Conservation (phyloP, 1,140 invertebrate species). For the Ceratoteleas bidentatus region DNA sequence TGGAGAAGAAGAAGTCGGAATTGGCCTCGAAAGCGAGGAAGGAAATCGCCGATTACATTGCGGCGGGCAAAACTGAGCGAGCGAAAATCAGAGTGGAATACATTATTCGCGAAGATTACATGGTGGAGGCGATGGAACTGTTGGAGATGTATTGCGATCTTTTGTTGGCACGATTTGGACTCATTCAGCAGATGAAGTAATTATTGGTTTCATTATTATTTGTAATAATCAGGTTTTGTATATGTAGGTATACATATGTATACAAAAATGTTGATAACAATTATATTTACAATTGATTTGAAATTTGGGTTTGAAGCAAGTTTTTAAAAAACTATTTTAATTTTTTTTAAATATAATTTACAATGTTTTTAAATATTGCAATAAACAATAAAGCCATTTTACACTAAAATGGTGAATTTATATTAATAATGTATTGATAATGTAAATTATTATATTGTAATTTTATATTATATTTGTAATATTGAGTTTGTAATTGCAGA, state of each 20-base stretch:
- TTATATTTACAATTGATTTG: no score
- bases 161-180: conserved; percentile 97
- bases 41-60: conserved; percentile 98
- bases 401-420: no score
- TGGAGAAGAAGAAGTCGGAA: conserved; percentile 99
- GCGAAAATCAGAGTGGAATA: conserved; percentile 99
- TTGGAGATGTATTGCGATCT: conserved; percentile 99
- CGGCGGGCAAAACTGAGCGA: conserved; percentile 93
- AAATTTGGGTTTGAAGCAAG: no score
- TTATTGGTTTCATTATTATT: conserved; percentile 49
- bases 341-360: neutral
- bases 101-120: conserved; percentile 99
- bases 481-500: conserved; percentile 77
- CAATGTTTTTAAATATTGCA: no score
- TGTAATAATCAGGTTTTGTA: conserved; percentile 3
- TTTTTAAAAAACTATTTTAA: neutral
- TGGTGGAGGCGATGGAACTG: conserved; percentile 99
- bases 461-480: no score
- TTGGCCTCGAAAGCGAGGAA: conserved; percentile 96
- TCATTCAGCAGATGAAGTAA: conserved; percentile 98
- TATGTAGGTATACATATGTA: neutral
- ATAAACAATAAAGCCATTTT: no score
- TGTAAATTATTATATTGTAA: no score
- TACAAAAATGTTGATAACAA: neutral
- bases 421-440: no score